phyloP scores from a whole-genome alignment of 2,797 vertebrate species.

The Myoxocephalus aenaeus region DNA sequence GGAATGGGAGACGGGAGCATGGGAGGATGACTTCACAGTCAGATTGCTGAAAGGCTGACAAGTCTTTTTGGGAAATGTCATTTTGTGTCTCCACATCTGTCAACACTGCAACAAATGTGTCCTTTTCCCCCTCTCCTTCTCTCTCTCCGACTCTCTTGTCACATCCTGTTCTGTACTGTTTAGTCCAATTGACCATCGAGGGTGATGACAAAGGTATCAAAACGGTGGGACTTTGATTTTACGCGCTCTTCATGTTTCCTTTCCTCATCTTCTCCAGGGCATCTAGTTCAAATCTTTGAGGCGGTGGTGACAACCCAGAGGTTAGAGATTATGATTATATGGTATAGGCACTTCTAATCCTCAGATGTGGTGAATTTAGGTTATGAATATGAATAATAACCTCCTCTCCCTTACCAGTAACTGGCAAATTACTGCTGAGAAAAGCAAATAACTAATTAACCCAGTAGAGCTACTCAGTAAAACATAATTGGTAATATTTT shows the following conservation, averaged over 20 bases:
- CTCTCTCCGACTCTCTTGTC: slow-evolving; percentile 22
- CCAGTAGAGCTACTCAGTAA: neutral
- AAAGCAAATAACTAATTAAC: slow-evolving; percentile 11
- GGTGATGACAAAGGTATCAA: slow-evolving; percentile 79
- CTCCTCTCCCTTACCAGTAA: neutral
- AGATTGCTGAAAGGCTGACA: slow-evolving; percentile 39
- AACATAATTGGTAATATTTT: neutral
- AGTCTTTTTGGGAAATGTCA: slow-evolving; percentile 40
- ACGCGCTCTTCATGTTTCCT: slow-evolving; percentile 44
- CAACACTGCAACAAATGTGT: slow-evolving; percentile 68
- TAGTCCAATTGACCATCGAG: slow-evolving; percentile 74
- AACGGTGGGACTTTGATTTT: slow-evolving; percentile 69
- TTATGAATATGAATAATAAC: neutral
- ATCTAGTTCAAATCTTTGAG: slow-evolving; percentile 26
- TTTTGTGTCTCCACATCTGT: slow-evolving; percentile 68
- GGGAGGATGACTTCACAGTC: neutral
- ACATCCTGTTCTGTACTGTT: slow-evolving; percentile 63
- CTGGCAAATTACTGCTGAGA: neutral
- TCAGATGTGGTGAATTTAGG: slow-evolving; percentile 6
- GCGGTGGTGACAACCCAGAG: slow-evolving; percentile 7
- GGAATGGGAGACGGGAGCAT: slow-evolving; percentile 14
- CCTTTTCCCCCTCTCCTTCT: neutral
- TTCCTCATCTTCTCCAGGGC: slow-evolving; percentile 34
- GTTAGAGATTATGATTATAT: slow-evolving; percentile 5
- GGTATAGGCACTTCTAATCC: slow-evolving; percentile 14